Percentiles rank a stretch among this genome's conserved stretches.
These are phyloP conservation scores for Phymastichus coffea DNA, from an alignment of 1,140 invertebrate genomes.

Conservation along the genomic window DNA sequence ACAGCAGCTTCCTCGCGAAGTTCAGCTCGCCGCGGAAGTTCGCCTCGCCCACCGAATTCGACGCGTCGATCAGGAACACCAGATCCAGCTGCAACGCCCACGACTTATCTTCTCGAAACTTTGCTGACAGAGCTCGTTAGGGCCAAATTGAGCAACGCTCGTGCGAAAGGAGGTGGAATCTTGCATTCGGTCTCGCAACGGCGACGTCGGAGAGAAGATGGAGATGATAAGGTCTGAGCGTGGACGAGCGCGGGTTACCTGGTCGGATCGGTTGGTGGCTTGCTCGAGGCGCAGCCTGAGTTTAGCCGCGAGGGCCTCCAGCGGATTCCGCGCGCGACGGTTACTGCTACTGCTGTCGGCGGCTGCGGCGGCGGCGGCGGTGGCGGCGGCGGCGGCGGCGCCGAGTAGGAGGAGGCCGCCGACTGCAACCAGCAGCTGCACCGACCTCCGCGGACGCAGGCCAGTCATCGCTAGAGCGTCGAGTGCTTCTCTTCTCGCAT, in stretches of 20 bases:
- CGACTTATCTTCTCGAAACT: conserved; percentile 3
- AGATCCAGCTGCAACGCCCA: conserved; percentile 59
- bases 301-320: background rate
- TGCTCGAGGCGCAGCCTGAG: background rate
- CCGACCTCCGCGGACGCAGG: background rate
- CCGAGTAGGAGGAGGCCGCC: background rate
- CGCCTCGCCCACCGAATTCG: conserved; percentile 65
- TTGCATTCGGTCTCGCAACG: no score
- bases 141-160: no score
- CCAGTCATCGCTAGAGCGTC: conserved; percentile 4
- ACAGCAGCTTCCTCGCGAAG: conserved; percentile 71
- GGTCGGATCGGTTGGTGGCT: background rate
- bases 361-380: no score
- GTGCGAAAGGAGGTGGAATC: no score
- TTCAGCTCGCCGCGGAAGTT: conserved; percentile 71
- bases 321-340: background rate
- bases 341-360: no score
- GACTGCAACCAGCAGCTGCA: background rate
- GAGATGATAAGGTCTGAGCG: no score
- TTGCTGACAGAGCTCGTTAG: no score
- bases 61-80: conserved; percentile 71
- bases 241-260: no score
- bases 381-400: background rate
- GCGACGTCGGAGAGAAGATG: no score
- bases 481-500: background rate